These are phyloP conservation scores for Lypha dubia DNA, from an alignment of 2,888 invertebrate species.

Conservation along the genomic window DNA sequence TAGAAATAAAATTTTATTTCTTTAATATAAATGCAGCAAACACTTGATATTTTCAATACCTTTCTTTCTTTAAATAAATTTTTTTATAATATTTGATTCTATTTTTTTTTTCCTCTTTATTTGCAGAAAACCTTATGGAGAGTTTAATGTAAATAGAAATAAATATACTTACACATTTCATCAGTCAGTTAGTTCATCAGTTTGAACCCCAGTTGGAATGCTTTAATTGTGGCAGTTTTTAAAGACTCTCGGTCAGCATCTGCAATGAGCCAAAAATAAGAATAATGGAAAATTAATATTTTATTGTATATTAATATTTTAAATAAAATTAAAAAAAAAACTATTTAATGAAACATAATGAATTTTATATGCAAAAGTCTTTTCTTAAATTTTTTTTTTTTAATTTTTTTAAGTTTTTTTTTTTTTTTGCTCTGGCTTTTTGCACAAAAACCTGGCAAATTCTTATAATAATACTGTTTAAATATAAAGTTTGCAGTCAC, in stretches of 20 bases:
- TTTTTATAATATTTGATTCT: not conserved
- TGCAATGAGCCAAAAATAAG: slow-evolving; percentile 42
- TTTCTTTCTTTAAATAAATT: slow-evolving; percentile 22
- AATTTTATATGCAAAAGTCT: not conserved
- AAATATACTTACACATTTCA: slow-evolving; percentile 63
- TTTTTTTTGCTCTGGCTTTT: no score
- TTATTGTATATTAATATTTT: not conserved
- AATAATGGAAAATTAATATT: not conserved
- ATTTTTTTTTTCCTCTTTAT: slow-evolving; percentile 24
- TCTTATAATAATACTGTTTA: no score
- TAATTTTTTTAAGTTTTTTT: no score
- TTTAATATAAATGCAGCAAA: slow-evolving; percentile 37
- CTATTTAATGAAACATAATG: not conserved
- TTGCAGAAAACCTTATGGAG: slow-evolving; percentile 63
- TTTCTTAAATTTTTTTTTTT: no score
- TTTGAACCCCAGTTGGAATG: not conserved
- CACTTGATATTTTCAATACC: slow-evolving; percentile 58
- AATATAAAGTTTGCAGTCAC: no score
- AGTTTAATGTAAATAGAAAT: not conserved
- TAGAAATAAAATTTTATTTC: not conserved
- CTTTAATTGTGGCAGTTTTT: slow-evolving; percentile 1
- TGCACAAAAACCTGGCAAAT: no score
- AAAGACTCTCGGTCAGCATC: slow-evolving; percentile 5
- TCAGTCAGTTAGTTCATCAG: no score
- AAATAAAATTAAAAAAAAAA: slow-evolving; percentile 10